Percentiles rank a stretch among this genome's conserved stretches.
Evolutionary conservation across 2,797 vertebrate species (phyloP).

Genomic region (Esox masquinongy): DNA sequence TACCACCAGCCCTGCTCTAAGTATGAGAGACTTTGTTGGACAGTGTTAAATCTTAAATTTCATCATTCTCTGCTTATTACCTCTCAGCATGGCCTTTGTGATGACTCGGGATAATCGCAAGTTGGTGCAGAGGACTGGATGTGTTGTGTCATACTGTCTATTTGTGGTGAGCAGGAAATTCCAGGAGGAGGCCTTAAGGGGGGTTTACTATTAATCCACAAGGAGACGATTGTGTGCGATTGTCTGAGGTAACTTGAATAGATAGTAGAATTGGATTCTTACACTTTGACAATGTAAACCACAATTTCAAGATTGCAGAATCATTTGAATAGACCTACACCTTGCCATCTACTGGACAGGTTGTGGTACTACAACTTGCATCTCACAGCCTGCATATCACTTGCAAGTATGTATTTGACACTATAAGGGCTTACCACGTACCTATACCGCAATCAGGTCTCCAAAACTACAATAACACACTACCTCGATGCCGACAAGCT

Average conservation of each 20-base stretch:
- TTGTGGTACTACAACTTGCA: too few relatives aligned
- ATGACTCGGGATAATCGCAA: not conserved
- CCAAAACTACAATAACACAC: too few relatives aligned
- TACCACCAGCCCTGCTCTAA: not conserved
- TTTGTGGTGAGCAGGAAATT: not conserved
- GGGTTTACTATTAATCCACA: not conserved
- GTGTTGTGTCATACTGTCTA: not conserved
- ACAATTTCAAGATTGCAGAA: too few relatives aligned
- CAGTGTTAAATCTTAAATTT: not conserved
- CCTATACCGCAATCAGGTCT: too few relatives aligned
- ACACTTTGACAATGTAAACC: not conserved
- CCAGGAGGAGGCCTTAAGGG: not conserved
- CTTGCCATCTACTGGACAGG: not conserved
- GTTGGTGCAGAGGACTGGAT: not conserved
- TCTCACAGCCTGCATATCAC: too few relatives aligned
- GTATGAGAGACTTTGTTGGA: not conserved
- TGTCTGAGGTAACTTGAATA: too few relatives aligned
- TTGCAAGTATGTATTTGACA: too few relatives aligned
- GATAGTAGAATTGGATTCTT: not conserved
- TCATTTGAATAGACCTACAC: not conserved
- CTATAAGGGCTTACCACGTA: too few relatives aligned
- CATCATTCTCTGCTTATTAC: not conserved
- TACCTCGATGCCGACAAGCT: too few relatives aligned
- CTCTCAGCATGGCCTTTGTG: not conserved
- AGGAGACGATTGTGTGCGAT: not conserved